Evolutionary conservation across 2,113 vertebrate genomes (phyloP).

Genomic region (Microtus pennsylvanicus): DNA sequence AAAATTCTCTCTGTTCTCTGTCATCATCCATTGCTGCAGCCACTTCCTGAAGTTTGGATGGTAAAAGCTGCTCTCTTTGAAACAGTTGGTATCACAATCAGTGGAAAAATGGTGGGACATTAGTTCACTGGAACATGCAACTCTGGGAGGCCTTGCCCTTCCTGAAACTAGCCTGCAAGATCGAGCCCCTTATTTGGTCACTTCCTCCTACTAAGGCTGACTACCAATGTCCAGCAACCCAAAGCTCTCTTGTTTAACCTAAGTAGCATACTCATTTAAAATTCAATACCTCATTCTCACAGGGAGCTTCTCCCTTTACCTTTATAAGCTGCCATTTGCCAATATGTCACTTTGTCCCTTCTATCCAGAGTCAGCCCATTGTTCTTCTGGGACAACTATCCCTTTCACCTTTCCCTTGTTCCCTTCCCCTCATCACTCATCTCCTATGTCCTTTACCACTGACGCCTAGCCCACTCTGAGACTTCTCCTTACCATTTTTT

Average conservation of each 20-base stretch:
- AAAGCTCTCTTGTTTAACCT: not conserved
- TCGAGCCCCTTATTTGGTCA: not conserved
- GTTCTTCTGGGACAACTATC: not conserved
- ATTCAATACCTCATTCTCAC: not conserved
- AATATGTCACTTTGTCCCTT: not conserved
- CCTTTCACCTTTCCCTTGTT: not conserved
- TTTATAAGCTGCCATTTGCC: not conserved
- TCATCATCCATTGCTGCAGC: not conserved
- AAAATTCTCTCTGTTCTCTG: not conserved
- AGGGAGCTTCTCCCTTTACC: not conserved
- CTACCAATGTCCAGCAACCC: not conserved
- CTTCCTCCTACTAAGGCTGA: not conserved
- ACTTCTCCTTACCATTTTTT: not conserved
- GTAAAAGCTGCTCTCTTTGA: not conserved
- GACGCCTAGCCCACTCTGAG: not conserved
- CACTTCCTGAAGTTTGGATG: not conserved
- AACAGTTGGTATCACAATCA: not conserved
- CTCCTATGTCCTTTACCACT: not conserved
- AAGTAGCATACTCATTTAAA: not conserved
- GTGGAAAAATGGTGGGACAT: not conserved
- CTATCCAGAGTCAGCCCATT: not conserved
- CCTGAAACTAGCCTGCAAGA: not conserved
- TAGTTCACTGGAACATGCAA: not conserved
- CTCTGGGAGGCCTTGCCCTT: not conserved
- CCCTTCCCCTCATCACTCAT: not conserved